These are phyloP conservation scores for Oncorhynchus tshawytscha DNA, from an alignment of 2,113 vertebrate genomes.

Conservation along the genomic window DNA sequence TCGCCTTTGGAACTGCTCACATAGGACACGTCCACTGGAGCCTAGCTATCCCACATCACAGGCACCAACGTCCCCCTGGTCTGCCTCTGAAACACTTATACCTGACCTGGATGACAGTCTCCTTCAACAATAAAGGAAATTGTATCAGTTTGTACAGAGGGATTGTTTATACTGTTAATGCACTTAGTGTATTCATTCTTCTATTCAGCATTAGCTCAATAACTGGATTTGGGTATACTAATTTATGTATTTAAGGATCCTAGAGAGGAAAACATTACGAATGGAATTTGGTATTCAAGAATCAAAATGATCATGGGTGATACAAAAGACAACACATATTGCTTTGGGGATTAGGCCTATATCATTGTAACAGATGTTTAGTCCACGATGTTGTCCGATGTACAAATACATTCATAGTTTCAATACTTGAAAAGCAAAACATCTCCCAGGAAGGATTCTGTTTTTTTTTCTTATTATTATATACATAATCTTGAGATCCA, in stretches of 20 bases:
- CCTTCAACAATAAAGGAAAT: not conserved
- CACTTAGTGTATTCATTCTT: too few species aligned
- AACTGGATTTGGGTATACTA: not conserved
- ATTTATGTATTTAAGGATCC: not conserved
- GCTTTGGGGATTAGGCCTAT: not conserved
- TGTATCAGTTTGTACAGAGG: not conserved
- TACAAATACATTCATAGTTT: not conserved
- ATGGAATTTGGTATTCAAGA: not conserved
- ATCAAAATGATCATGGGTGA: not conserved
- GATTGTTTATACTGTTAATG: too few species aligned
- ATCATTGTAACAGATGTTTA: not conserved
- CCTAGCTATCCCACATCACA: not conserved
- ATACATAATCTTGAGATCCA: not conserved
- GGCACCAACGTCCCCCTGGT: not conserved
- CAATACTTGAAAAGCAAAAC: not conserved
- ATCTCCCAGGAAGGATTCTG: not conserved
- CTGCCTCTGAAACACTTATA: not conserved
- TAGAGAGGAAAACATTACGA: not conserved
- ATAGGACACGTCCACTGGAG: slow-evolving; percentile 20
- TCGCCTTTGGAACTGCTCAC: slow-evolving; percentile 30
- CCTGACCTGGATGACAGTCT: not conserved
- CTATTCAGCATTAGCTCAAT: not conserved
- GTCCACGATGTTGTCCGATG: not conserved
- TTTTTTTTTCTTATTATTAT: not conserved
- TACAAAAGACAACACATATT: not conserved